Percentiles rank a stretch among this genome's conserved stretches.
These are phyloP conservation scores for Drosophila grimshawi DNA, from an alignment of 1,140 invertebrate species.

Conservation along the genomic window DNA sequence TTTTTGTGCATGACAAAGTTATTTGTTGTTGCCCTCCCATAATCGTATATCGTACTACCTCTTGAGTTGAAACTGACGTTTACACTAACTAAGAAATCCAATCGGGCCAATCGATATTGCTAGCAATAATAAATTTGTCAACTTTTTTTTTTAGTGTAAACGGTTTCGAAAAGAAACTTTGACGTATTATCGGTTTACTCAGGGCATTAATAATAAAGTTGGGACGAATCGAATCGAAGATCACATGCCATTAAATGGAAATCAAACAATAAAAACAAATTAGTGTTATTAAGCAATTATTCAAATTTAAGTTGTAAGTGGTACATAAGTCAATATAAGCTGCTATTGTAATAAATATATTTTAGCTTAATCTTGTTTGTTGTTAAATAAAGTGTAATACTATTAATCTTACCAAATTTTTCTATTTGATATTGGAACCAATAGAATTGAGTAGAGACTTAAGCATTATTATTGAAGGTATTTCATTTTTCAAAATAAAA, in stretches of 20 bases:
- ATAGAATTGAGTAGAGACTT: too few species aligned
- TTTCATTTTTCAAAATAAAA: background rate
- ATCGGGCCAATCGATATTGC: background rate
- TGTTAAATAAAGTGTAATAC: slow-evolving; percentile 21
- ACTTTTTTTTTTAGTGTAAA: slow-evolving; percentile 3
- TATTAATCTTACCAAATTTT: background rate
- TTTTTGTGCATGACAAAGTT: slow-evolving; percentile 83
- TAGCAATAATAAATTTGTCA: too few species aligned
- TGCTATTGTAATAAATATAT: slow-evolving; percentile 8
- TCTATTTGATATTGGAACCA: background rate
- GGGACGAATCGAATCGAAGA: slow-evolving; percentile 32
- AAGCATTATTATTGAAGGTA: too few species aligned
- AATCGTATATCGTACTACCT: slow-evolving; percentile 10
- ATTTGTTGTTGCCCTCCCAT: slow-evolving; percentile 35
- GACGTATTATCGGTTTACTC: background rate
- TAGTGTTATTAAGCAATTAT: too few species aligned
- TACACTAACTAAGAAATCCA: slow-evolving; percentile 13
- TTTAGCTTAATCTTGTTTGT: slow-evolving; percentile 5
- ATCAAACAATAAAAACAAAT: background rate
- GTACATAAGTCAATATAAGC: slow-evolving; percentile 1
- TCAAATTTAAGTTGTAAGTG: background rate
- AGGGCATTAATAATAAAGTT: background rate
- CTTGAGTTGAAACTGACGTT: slow-evolving; percentile 33
- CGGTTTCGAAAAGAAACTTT: background rate
- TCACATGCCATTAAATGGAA: slow-evolving; percentile 4